Base-by-base conservation (phyloP, 2,888 invertebrate species). In the Plagiodera versicolora region DNA sequence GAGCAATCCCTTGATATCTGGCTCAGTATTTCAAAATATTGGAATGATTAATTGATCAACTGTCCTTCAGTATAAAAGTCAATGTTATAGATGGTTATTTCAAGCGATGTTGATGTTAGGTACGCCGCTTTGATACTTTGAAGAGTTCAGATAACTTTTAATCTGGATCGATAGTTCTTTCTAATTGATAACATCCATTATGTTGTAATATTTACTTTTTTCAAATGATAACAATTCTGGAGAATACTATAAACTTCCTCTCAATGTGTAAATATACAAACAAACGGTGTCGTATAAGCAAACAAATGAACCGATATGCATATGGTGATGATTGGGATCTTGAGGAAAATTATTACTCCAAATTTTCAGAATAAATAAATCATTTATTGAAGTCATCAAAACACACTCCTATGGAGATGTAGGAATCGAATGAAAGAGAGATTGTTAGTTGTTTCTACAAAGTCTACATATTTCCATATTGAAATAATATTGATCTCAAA, bases 191-290 rank as follows among this genome's bases (percentile, higher is more conserved):
- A 53, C 20, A 53, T 44, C 44, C 45, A 53, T 53, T 53, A 39
- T 39, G 35, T 39, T 19, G 52, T 52, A 39, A 52, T 52, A 11
- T 44, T 53, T 44, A 44, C 53, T 53, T 53, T 53, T 52, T 53
- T 24, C 10, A 8, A 16, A 52, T 44, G 44, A 53, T 53, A 44
- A 51, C 32, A 51, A 35, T 35, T 16, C 45, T 44, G 28, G 35
- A 44, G 8, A 53, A 53, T 17, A 53, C 53, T 52, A 18, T 52
- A n/a, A 39, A 52, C 20, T 53, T 53, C 44, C 53, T 14, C 24
- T 44, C 45, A 24, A 24, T 24, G 20, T 53, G 45, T 53, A 44
- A 44, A 53, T 45, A 20, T 53, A 53, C 30, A 53, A 44, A 53
- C 44, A 53, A 53, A 53, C 45, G 44, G 20, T 49, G 24, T 53